Percentiles rank a stretch among this genome's conserved stretches.
Conservation (phyloP, 2,797 vertebrate genomes). For the Furcifer pardalis region DNA sequence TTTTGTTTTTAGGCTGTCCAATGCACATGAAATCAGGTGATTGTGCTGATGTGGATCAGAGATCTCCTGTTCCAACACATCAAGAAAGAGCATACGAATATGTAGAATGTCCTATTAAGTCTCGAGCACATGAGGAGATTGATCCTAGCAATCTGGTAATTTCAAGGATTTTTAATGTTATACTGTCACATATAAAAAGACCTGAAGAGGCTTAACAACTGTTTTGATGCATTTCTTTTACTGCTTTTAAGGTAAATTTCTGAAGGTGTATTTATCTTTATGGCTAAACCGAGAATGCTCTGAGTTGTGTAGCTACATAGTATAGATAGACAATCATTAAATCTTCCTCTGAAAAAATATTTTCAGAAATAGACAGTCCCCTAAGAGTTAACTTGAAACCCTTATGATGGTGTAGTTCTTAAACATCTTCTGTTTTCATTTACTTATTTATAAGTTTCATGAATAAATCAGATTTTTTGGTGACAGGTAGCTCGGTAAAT, state of each 20-base stretch:
- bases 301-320: not conserved
- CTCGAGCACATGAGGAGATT: slow-evolving; percentile 75
- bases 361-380: not conserved
- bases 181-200: not conserved
- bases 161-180: not conserved
- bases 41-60: slow-evolving; percentile 43
- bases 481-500: not conserved
- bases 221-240: not conserved
- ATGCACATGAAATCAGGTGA: slow-evolving; percentile 66
- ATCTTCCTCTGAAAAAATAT: not conserved
- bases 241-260: not conserved
- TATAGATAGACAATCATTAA: not conserved
- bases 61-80: slow-evolving; percentile 79
- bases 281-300: not conserved
- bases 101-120: slow-evolving; percentile 84
- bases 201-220: not conserved
- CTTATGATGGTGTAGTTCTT: not conserved
- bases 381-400: not conserved
- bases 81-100: slow-evolving; percentile 91
- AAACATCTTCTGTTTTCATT: not conserved
- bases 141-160: slow-evolving; percentile 94
- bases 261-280: not conserved
- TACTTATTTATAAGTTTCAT: not conserved
- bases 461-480: not conserved
- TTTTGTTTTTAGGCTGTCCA: slow-evolving; percentile 75